These are phyloP conservation scores for Scaptomyza hsui DNA, from an alignment of 1,140 invertebrate genomes.

Conservation along the genomic window DNA sequence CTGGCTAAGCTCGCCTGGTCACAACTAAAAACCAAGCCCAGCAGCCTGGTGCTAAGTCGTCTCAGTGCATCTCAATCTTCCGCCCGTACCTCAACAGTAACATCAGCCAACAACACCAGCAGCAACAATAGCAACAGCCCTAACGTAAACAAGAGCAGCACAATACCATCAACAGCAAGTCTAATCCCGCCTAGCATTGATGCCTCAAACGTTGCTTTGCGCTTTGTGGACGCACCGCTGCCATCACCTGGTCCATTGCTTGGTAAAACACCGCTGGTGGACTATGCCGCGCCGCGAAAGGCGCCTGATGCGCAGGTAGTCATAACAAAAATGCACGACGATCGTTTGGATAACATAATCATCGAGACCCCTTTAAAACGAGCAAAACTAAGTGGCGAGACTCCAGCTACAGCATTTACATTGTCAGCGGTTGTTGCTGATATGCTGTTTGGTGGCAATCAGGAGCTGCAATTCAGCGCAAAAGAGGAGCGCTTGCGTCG, in stretches of 20 bases:
- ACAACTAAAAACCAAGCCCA: slow-evolving; percentile 84
- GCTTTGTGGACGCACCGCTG: slow-evolving; percentile 85
- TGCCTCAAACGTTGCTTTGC: slow-evolving; percentile 42
- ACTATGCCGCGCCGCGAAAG: slow-evolving; percentile 80
- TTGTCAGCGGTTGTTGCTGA: slow-evolving; percentile 4
- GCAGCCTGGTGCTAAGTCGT: slow-evolving; percentile 85
- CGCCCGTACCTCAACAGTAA: slow-evolving; percentile 52
- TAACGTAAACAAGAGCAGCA: slow-evolving; percentile 11
- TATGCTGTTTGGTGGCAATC: slow-evolving; percentile 25
- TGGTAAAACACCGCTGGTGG: slow-evolving; percentile 91
- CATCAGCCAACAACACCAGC: slow-evolving; percentile 31
- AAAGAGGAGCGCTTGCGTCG: slow-evolving; percentile 74
- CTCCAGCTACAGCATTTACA: slow-evolving; percentile 41
- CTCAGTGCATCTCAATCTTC: slow-evolving; percentile 71
- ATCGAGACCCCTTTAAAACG: slow-evolving; percentile 44
- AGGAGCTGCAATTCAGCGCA: slow-evolving; percentile 10
- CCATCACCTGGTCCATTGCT: slow-evolving; percentile 91
- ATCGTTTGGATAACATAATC: slow-evolving; percentile 48
- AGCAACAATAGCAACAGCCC: slow-evolving; percentile 9
- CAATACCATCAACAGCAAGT: slow-evolving; percentile 7
- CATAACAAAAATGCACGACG: slow-evolving; percentile 82
- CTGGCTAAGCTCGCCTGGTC: slow-evolving; percentile 80
- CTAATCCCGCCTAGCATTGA: slow-evolving; percentile 27
- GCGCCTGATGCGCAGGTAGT: slow-evolving; percentile 71
- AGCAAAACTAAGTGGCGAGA: slow-evolving; percentile 30